These are phyloP conservation scores for Lithobates pipiens DNA, from an alignment of 2,797 vertebrate genomes.

Conservation along the genomic window DNA sequence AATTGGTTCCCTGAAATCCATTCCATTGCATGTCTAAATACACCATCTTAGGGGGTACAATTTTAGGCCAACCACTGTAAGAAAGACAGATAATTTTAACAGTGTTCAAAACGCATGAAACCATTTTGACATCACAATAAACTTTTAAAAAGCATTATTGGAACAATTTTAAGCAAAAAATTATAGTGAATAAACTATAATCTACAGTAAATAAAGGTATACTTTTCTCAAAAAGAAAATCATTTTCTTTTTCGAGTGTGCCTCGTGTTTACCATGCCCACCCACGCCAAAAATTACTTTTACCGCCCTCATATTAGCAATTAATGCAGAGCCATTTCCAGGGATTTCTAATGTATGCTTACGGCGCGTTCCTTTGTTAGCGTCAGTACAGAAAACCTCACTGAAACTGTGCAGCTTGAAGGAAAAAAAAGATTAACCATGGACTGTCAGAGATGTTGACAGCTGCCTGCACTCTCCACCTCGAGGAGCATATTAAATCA, in stretches of 20 bases:
- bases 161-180: neutral
- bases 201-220: too few species aligned
- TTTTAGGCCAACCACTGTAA: too few species aligned
- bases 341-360: constrained; percentile 31
- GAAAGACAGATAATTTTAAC: neutral
- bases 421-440: constrained; percentile 47
- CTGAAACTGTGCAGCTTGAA: constrained; percentile 38
- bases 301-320: constrained; percentile 35
- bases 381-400: constrained; percentile 20
- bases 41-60: too few species aligned
- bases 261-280: constrained; percentile 4
- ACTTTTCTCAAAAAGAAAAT: too few species aligned
- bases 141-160: too few species aligned
- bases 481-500: constrained; percentile 36
- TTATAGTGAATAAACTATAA: neutral
- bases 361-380: constrained; percentile 35
- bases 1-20: too few species aligned
- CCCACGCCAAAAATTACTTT: constrained; percentile 30
- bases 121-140: neutral
- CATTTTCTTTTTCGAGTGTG: neutral
- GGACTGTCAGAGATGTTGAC: neutral
- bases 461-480: constrained; percentile 46
- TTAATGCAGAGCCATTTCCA: constrained; percentile 41
- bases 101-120: neutral
- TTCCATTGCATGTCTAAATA: too few species aligned